A percentile compares a stretch with the other conserved stretches of the same genome.
Evolutionary conservation across 2,113 vertebrate species (phyloP).

Genomic region (Callopanchax toddi): DNA sequence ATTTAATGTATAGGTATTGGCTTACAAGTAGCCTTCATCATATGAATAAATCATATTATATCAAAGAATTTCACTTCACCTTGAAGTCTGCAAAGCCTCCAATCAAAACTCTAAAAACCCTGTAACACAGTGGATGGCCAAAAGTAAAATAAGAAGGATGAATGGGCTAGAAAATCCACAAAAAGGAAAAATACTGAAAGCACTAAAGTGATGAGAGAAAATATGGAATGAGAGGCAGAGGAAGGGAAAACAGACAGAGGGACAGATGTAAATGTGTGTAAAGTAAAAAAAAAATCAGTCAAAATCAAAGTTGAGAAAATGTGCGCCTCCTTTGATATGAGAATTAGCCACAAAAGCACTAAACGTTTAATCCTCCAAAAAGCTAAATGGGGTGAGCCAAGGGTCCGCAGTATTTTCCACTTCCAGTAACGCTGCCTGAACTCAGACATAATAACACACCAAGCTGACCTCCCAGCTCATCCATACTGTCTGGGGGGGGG

Average conservation of each 20-base stretch:
- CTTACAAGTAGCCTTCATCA: conserved; percentile 22
- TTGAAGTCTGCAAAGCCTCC: conserved; percentile 14
- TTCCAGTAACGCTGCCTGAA: conserved; percentile 1
- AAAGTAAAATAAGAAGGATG: not conserved
- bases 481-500: conserved; percentile 24
- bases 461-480: conserved; percentile 11
- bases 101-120: conserved; percentile 21
- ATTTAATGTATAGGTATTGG: conserved; percentile 22
- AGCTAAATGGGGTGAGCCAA: conserved; percentile 20
- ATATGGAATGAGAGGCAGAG: not conserved
- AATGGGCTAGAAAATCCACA: conserved; percentile 1
- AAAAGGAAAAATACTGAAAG: conserved; percentile 2
- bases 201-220: conserved; percentile 3
- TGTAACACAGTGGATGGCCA: not conserved
- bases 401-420: conserved; percentile 30
- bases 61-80: conserved; percentile 42
- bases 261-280: conserved; percentile 22
- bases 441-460: conserved; percentile 18
- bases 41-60: conserved; percentile 53
- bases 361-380: conserved; percentile 42
- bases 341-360: conserved; percentile 33
- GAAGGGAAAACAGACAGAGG: conserved; percentile 20
- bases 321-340: conserved; percentile 47
- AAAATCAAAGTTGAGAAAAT: too few species aligned
- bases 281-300: too few species aligned